Evolutionary conservation across 2,113 vertebrate species (phyloP).

Genomic region (Cavia porcellus): DNA sequence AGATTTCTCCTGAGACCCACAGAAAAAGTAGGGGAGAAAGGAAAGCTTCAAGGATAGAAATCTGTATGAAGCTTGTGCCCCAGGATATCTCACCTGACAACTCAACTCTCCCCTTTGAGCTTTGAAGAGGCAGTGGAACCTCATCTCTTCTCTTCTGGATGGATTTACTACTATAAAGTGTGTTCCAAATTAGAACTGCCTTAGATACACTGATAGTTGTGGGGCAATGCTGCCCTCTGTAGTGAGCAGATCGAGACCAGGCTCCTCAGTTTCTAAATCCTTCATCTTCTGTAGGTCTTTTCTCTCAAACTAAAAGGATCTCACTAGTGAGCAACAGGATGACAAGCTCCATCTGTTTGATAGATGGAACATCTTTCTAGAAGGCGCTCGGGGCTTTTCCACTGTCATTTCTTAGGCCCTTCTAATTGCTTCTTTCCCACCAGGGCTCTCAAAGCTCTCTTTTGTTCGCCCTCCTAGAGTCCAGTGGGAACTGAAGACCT

Average conservation of each 20-base stretch:
- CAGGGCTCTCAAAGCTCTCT: neutral
- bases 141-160: constrained; percentile 27
- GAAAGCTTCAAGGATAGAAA: neutral
- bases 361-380: neutral
- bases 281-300: neutral
- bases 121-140: neutral
- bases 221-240: neutral
- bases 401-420: neutral
- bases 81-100: neutral
- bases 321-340: neutral
- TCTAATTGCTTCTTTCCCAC: neutral
- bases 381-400: neutral
- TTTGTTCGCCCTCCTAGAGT: neutral
- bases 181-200: neutral
- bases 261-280: neutral
- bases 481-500: neutral
- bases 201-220: neutral
- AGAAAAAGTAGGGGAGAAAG: neutral
- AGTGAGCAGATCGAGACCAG: constrained; percentile 13
- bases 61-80: neutral
- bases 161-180: neutral
- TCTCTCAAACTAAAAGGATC: neutral
- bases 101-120: neutral
- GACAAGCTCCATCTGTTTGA: neutral
- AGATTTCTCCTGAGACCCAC: constrained; percentile 6